Conservation (phyloP, 2,797 vertebrate species). For the Gobio occitaniae region DNA sequence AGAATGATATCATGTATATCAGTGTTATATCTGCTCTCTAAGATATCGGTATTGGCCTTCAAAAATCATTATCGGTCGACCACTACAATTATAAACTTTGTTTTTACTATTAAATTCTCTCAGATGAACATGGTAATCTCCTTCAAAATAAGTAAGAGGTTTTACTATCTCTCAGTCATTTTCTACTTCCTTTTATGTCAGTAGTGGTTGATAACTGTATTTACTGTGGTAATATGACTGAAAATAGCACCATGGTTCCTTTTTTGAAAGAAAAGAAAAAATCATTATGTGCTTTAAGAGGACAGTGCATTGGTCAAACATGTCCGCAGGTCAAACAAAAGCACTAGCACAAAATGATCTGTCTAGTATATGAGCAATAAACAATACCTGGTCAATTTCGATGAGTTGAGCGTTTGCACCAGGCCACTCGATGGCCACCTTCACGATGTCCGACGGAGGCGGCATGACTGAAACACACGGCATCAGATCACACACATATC, state of each 20-base stretch:
- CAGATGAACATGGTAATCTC: not conserved
- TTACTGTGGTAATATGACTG: not conserved
- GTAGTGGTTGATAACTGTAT: not conserved
- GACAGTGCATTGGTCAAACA: not conserved
- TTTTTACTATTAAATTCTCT: not conserved
- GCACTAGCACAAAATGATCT: not conserved
- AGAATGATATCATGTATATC: too few species aligned
- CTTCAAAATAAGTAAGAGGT: not conserved
- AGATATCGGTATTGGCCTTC: too few species aligned
- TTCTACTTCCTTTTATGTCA: too few species aligned
- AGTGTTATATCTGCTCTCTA: too few species aligned
- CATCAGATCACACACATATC: not conserved
- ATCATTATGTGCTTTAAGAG: not conserved
- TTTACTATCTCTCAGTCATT: not conserved
- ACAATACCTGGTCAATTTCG: constrained; percentile 94
- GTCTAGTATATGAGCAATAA: constrained; percentile 36
- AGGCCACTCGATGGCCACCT: constrained; percentile 98
- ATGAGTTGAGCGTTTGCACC: constrained; percentile 97
- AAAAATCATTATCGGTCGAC: too few species aligned
- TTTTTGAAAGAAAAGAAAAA: not conserved
- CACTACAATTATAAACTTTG: not conserved
- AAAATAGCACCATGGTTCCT: not conserved
- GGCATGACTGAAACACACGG: constrained; percentile 73
- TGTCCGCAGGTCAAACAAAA: not conserved
- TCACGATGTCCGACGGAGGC: constrained; percentile 94